Conservation (phyloP, 2,113 vertebrate species). For the Megalops atlanticus region DNA sequence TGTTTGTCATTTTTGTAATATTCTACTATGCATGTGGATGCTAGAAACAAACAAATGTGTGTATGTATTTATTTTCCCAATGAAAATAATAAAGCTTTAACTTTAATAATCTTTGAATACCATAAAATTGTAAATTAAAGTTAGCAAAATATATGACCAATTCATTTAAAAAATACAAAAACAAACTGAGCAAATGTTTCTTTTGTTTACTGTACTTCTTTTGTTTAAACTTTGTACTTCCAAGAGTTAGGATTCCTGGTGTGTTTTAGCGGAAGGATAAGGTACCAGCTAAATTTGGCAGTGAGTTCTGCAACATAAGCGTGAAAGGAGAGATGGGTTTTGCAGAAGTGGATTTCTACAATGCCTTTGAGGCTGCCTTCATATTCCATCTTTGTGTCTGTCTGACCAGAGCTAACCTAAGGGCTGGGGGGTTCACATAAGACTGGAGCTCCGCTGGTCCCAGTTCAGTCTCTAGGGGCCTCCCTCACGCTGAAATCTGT, state of each 20-base stretch:
- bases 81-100: too few relatives aligned
- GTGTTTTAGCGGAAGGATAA: background rate
- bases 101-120: too few relatives aligned
- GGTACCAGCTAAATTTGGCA: conserved; percentile 53
- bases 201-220: background rate
- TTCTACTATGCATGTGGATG: background rate
- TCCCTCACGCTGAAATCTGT: conserved; percentile 41
- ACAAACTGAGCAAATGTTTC: background rate
- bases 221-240: background rate
- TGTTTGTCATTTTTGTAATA: background rate
- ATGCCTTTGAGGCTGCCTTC: conserved; percentile 51
- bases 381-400: conserved; percentile 48
- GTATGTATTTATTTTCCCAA: too few relatives aligned
- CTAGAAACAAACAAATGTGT: too few relatives aligned
- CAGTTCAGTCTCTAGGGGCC: conserved; percentile 56
- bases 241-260: background rate
- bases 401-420: conserved; percentile 56
- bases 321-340: conserved; percentile 54
- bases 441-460: conserved; percentile 51
- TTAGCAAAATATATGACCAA: background rate
- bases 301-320: conserved; percentile 18
- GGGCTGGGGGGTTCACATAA: conserved; percentile 26
- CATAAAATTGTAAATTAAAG: background rate
- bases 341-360: conserved; percentile 58
- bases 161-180: too few relatives aligned